Evolutionary conservation across 1,140 invertebrate species (phyloP).

Genomic region (Marisa cornuarietis): DNA sequence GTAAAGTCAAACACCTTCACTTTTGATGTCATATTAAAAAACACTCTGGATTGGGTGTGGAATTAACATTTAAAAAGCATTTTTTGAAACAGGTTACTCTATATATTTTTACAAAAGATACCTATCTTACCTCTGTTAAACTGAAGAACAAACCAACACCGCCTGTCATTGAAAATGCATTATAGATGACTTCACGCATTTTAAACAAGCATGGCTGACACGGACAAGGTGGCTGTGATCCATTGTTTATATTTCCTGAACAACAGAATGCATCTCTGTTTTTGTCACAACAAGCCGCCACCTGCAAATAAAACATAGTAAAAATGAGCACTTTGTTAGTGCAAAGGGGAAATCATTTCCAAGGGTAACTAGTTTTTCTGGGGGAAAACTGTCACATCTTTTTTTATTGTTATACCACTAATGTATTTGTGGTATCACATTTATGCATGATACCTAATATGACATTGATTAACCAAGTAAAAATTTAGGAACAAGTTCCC

Average conservation of each 20-base stretch:
- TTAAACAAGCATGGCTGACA: slow-evolving; percentile 81
- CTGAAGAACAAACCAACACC: slow-evolving; percentile 95
- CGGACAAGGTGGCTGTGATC: slow-evolving; percentile 29
- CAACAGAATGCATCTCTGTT: slow-evolving; percentile 39
- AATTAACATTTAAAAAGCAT: not conserved
- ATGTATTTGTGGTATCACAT: too few relatives aligned
- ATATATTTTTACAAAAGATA: slow-evolving; percentile 9
- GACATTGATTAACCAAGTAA: too few relatives aligned
- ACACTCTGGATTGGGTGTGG: too few relatives aligned
- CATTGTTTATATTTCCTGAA: slow-evolving; percentile 17
- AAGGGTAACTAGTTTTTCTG: too few relatives aligned
- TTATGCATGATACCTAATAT: too few relatives aligned
- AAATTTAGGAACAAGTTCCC: too few relatives aligned
- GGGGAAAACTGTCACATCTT: too few relatives aligned
- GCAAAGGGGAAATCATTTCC: too few relatives aligned
- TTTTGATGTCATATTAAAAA: too few relatives aligned
- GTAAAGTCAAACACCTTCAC: too few relatives aligned
- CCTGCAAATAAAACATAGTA: slow-evolving; percentile 4
- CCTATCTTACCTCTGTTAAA: slow-evolving; percentile 89
- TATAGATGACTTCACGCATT: slow-evolving; percentile 81
- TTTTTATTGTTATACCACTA: too few relatives aligned
- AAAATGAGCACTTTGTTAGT: too few relatives aligned
- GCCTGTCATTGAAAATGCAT: slow-evolving; percentile 89
- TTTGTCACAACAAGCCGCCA: slow-evolving; percentile 31
- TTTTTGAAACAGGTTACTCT: not conserved